Evolutionary conservation across 2,888 invertebrate species (phyloP).

Genomic region (Drosophila bunnanda): DNA sequence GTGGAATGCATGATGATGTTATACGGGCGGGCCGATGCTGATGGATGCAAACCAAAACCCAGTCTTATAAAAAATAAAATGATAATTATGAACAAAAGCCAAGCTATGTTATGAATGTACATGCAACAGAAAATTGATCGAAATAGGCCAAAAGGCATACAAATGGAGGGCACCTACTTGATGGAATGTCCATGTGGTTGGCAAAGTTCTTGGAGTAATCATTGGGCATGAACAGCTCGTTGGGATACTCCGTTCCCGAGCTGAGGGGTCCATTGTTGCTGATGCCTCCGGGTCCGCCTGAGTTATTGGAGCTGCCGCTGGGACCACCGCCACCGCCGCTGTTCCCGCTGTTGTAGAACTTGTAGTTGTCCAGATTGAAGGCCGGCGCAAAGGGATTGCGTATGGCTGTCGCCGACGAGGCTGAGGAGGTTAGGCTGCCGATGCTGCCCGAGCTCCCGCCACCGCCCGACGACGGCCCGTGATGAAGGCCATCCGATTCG

Average conservation of each 20-base stretch:
- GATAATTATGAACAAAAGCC: conserved; percentile 17
- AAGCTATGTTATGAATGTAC: conserved; percentile 33
- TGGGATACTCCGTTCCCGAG: conserved; percentile 82
- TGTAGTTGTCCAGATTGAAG: conserved; percentile 82
- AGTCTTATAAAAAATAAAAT: conserved; percentile 28
- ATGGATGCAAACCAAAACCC: conserved; percentile 30
- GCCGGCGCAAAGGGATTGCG: conserved; percentile 76
- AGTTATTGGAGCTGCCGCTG: conserved; percentile 53
- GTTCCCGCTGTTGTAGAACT: conserved; percentile 77
- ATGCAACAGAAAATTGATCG: conserved; percentile 58
- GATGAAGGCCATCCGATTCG: conserved; percentile 79
- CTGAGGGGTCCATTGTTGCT: conserved; percentile 39
- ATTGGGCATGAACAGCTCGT: conserved; percentile 83
- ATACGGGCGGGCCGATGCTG: conserved; percentile 3
- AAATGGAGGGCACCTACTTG: conserved; percentile 80
- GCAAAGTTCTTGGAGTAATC: conserved; percentile 84
- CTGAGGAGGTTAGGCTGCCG: conserved; percentile 35
- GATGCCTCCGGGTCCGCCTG: conserved; percentile 27
- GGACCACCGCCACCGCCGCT: conserved; percentile 28
- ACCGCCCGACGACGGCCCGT: conserved; percentile 36
- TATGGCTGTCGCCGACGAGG: conserved; percentile 60
- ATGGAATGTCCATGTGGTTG: conserved; percentile 85
- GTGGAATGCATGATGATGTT: conserved; percentile 18
- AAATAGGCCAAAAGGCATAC: conserved; percentile 14
- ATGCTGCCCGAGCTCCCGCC: conserved; percentile 37